Evolutionary conservation across 2,888 invertebrate species (phyloP), one percentile per base, ranked within the genome.

Genomic region (Leucozona laternaria): DNA sequence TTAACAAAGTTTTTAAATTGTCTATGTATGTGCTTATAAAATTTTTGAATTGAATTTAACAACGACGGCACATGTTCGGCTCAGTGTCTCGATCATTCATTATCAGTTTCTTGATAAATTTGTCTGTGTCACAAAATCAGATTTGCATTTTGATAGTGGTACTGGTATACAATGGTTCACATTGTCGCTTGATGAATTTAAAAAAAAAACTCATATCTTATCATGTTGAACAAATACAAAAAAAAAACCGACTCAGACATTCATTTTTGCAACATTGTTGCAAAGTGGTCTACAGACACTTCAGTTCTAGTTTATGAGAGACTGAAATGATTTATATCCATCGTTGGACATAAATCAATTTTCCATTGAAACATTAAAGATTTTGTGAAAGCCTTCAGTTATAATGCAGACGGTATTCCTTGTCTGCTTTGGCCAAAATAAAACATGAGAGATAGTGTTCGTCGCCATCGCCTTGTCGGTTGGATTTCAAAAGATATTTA

Each of bases 301-400:
- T 60, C n/a, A 25, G 43, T 45, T 43, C 60, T 15, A 15, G 5
- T 28, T 28, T 45, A 17, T 28, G 64, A 64, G 13, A 45, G 45
- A 64, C 28, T 17, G 8, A 45, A 64, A 64, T 64, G 64, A 64
- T 64, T 64, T 64, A 64, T 64, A 25, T 17, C 28, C 45, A 11
- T 10, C 17, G 28, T 64, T 64, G 64, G 45, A 64, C 64, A 45
- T 64, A 64, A 64, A 64, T 64, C 64, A 64, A 13, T 58, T 62
- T 62, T 43, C n/a, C 40, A 40, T 40, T 43, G 43, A 62, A 62
- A 62, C 17, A 43, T n/a, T 28, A 62, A 25, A 62, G 5, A 45
- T 31, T 64, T 17, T 64, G n/a, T 64, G 7, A 45, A 45, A 43
- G n/a, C 10, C 7, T 62, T 43, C 2, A 25, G 11, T n/a, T 10